Conservation (phyloP, 2,113 vertebrate genomes). For the Pedionomus torquatus region DNA sequence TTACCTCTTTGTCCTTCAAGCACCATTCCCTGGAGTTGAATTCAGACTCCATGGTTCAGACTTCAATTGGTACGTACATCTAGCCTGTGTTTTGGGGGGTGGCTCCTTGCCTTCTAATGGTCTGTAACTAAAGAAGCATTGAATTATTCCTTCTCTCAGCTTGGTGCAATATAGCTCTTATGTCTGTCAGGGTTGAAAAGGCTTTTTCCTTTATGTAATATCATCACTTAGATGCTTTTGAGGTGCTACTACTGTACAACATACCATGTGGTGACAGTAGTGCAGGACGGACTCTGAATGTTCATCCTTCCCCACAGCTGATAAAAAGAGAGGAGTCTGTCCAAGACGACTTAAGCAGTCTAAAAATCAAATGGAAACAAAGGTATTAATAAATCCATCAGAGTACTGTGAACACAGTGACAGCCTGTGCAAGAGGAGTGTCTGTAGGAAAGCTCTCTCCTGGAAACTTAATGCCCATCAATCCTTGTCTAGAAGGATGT, state of each 20-base stretch:
- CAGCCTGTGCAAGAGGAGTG: neutral
- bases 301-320: conserved; percentile 83
- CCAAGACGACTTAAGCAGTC: conserved; percentile 88
- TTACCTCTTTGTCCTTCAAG: neutral
- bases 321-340: conserved; percentile 80
- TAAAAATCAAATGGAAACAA: conserved; percentile 53
- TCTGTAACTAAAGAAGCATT: neutral
- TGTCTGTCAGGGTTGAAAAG: neutral
- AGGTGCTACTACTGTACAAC: neutral
- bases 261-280: conserved; percentile 88
- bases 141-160: neutral
- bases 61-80: neutral
- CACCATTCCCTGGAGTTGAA: neutral
- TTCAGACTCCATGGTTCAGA: neutral
- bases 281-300: conserved; percentile 79
- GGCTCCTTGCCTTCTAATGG: neutral
- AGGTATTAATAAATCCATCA: neutral
- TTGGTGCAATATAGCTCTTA: neutral
- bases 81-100: neutral
- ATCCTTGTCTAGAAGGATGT: neutral
- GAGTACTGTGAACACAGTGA: neutral
- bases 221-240: neutral
- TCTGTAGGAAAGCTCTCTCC: neutral
- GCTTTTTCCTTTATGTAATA: neutral
- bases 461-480: neutral